A percentile compares a stretch with the other conserved stretches of the same genome.
Conservation (phyloP, 1,140 invertebrate species). For the Archivesica marissinica region DNA sequence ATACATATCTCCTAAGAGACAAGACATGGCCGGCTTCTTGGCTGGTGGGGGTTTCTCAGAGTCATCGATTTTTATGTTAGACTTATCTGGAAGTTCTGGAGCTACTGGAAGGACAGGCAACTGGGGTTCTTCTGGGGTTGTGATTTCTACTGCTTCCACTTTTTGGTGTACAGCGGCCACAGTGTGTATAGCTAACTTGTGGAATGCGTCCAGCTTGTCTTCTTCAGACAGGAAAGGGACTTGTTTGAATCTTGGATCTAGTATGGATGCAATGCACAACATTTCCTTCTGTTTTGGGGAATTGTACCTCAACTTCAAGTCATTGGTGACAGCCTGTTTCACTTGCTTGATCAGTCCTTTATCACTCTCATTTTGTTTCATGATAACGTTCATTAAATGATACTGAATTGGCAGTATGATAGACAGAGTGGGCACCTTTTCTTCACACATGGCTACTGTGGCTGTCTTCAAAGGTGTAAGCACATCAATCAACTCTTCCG, state of each 20-base stretch:
- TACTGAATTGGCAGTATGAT: constrained; percentile 55
- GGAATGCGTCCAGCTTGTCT: neutral
- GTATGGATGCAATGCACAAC: neutral
- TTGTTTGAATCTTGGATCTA: neutral
- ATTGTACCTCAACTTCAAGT: too few relatives aligned
- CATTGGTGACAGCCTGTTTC: too few relatives aligned
- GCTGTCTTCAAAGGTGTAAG: constrained; percentile 44
- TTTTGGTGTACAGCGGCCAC: too few relatives aligned
- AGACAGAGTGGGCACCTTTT: constrained; percentile 43
- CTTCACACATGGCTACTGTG: constrained; percentile 40
- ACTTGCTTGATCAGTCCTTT: too few relatives aligned
- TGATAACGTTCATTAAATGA: too few relatives aligned
- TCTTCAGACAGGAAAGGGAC: neutral
- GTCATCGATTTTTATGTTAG: too few relatives aligned
- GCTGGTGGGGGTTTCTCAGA: too few relatives aligned
- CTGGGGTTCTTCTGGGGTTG: neutral
- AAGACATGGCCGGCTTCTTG: neutral
- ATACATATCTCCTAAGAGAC: constrained; percentile 3
- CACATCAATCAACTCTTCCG: neutral
- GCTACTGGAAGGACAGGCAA: neutral
- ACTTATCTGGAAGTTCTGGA: too few relatives aligned
- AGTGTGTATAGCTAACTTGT: neutral
- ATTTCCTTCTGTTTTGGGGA: neutral
- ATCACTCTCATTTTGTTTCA: too few relatives aligned
- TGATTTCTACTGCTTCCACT: neutral